These are phyloP conservation scores for Cottoperca gobio DNA, from an alignment of 2,797 vertebrate genomes.

Conservation along the genomic window DNA sequence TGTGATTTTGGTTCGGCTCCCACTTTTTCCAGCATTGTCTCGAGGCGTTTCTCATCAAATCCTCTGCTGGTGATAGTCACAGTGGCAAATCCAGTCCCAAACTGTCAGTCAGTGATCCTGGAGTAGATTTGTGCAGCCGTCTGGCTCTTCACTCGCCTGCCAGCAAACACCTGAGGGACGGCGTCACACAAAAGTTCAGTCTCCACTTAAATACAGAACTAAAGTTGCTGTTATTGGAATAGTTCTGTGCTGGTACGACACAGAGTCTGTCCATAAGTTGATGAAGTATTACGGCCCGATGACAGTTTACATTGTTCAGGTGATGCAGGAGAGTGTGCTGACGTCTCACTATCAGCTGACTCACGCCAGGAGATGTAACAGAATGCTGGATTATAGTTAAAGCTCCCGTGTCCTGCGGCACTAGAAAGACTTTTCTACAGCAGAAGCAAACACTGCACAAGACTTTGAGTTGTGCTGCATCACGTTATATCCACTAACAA, in stretches of 20 bases:
- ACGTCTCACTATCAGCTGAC: constrained; percentile 21
- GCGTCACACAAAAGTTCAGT: not conserved
- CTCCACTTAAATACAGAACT: not conserved
- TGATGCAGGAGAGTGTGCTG: not conserved
- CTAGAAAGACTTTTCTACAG: constrained; percentile 3
- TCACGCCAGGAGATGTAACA: constrained; percentile 21
- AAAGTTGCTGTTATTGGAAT: not conserved
- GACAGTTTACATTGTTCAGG: constrained; percentile 2
- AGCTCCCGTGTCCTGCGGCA: not conserved
- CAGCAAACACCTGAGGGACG: constrained; percentile 11
- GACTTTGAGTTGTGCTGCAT: not conserved
- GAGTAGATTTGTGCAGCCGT: constrained; percentile 22
- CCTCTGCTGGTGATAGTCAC: constrained; percentile 13
- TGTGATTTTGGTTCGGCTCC: not conserved
- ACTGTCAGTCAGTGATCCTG: constrained; percentile 34
- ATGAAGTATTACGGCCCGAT: not conserved
- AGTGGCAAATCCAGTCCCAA: constrained; percentile 5
- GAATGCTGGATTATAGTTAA: constrained; percentile 11
- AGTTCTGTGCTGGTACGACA: no score
- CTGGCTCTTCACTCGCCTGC: constrained; percentile 4
- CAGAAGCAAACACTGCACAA: not conserved
- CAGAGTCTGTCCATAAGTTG: not conserved
- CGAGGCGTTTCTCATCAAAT: not conserved
- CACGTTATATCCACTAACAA: not conserved
- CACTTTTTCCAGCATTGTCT: not conserved